Percentiles rank a stretch among this genome's conserved stretches.
phyloP scores from a whole-genome alignment of 2,797 vertebrate genomes.

The Mormyrus hasselquistii region DNA sequence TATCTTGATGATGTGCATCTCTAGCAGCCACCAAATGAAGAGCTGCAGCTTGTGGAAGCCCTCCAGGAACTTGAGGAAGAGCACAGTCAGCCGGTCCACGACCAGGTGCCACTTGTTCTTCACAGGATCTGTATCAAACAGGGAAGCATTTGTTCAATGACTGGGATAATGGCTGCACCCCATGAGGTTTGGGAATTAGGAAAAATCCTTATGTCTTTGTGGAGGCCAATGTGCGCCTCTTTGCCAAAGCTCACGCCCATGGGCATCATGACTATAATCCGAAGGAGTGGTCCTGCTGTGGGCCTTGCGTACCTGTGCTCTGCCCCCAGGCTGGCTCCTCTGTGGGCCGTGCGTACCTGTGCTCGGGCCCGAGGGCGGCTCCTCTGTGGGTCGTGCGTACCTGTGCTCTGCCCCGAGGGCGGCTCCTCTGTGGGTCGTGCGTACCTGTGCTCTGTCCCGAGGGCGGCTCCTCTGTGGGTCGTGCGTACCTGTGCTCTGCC shows the following conservation, averaged over 20 bases:
- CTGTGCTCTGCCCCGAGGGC: neutral
- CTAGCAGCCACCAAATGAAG: conserved; percentile 94
- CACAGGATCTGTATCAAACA: conserved; percentile 62
- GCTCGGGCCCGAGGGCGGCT: conserved; percentile 65
- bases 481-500: conserved; percentile 70
- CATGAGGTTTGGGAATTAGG: neutral
- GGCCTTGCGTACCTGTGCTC: conserved; percentile 52
- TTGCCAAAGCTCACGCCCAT: neutral
- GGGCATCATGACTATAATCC: neutral
- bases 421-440: neutral
- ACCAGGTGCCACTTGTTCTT: conserved; percentile 96
- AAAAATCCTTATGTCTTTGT: neutral
- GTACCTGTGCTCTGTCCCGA: conserved; percentile 70
- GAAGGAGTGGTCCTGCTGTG: neutral
- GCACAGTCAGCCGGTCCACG: conserved; percentile 88
- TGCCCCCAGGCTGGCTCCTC: conserved; percentile 65
- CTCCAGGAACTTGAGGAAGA: conserved; percentile 93
- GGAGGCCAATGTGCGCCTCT: neutral
- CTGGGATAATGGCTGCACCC: neutral
- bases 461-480: no score
- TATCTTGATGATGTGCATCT: conserved; percentile 94
- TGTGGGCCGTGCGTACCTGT: conserved; percentile 46
- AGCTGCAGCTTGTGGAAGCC: conserved; percentile 95
- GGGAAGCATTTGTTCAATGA: neutral
- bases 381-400: conserved; percentile 42